A percentile compares a stretch with the other conserved stretches of the same genome.
Conservation (phyloP, 2,113 vertebrate species). For the Menura novaehollandiae region DNA sequence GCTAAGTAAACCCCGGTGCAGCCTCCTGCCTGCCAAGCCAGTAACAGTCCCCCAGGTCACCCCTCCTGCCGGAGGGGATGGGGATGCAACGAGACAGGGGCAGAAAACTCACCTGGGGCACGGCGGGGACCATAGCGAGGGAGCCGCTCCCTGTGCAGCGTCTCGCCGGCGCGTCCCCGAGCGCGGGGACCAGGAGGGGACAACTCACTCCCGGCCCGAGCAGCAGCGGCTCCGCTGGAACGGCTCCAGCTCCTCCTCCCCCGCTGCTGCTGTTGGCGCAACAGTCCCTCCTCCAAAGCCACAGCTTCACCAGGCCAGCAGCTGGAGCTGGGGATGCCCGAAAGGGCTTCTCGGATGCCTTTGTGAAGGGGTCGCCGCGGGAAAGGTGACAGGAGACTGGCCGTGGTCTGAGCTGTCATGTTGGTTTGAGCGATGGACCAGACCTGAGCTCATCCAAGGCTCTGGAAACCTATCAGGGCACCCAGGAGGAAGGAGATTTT, state of each 20-base stretch:
- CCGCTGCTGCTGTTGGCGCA: accelerated
- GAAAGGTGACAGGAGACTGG: neutral
- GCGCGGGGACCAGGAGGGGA: accelerated
- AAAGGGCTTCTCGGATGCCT: accelerated
- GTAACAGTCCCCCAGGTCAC: accelerated
- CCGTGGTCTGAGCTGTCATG: too few relatives aligned
- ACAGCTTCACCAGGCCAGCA: accelerated
- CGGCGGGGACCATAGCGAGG: accelerated
- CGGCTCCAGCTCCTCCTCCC: neutral
- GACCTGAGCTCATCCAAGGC: neutral
- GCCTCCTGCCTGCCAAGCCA: neutral
- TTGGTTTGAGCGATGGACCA: accelerated
- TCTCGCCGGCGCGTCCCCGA: accelerated
- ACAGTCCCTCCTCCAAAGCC: neutral
- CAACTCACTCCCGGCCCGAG: accelerated
- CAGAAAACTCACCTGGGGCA: neutral
- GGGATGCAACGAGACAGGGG: accelerated
- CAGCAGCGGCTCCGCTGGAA: accelerated
- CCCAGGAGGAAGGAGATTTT: too few relatives aligned
- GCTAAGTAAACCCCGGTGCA: accelerated
- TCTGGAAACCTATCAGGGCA: neutral
- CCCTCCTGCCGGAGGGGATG: neutral
- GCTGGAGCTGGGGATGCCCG: neutral
- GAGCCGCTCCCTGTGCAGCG: neutral
- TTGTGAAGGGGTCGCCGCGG: neutral